Evolutionary conservation across 1,140 invertebrate genomes (phyloP), one percentile per base, ranked within the genome.

Genomic region (Caenorhabditis brenneri): DNA sequence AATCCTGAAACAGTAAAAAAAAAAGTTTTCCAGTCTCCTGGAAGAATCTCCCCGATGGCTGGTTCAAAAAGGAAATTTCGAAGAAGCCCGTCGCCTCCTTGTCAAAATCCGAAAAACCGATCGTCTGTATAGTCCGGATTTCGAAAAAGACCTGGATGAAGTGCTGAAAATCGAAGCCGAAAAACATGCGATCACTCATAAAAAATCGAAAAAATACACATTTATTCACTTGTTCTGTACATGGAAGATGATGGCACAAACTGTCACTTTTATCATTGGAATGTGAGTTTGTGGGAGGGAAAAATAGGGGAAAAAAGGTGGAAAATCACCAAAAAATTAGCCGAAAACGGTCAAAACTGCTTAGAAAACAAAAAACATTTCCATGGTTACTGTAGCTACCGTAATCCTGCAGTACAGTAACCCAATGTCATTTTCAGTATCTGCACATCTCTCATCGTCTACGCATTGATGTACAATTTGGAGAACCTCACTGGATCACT

Each of bases 391-490:
- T n/a, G n/a, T n/a, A n/a, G n/a, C n/a, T n/a, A n/a, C n/a, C n/a
- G n/a, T n/a, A n/a, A n/a, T n/a, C n/a, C n/a, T n/a, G n/a, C n/a
- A n/a, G n/a, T n/a, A n/a, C n/a, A n/a, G n/a, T n/a, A n/a, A n/a
- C n/a, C n/a, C n/a, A n/a, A n/a, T n/a, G n/a, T n/a, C n/a, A n/a
- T n/a, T 55, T 81, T 55, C 55, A 55, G 29, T 55, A 81, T 39
- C 49, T 81, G 79, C 24, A 81, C 49, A 55, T 55, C 48, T 19
- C 55, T 81, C 49, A 55, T 33, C 4, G 29, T 27, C 83, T 86
- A 86, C 83, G 85, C 85, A 36, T 48, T 86, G 15, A 69, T 86
- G 22, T 86, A 87, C 74, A 86, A 86, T 31, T 86, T 86, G 81
- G 85, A 86, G 79, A 86, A 83, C 33, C 55, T 86, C 3, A 29